Evolutionary conservation across 2,888 invertebrate genomes (phyloP).

Genomic region (Caradrina kadenii): DNA sequence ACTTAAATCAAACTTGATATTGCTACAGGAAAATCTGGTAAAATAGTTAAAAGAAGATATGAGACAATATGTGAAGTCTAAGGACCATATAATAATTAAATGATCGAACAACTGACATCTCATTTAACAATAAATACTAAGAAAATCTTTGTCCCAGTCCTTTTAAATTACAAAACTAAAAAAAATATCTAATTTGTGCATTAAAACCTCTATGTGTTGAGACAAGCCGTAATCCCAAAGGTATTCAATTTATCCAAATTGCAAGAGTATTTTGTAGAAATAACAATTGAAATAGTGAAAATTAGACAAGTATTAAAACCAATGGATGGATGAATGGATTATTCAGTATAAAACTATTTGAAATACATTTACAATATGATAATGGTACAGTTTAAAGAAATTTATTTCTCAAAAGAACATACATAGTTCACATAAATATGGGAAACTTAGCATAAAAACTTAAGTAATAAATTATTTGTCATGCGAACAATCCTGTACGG

Average conservation of each 20-base stretch:
- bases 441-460: too few relatives aligned
- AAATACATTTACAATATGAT: too few relatives aligned
- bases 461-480: too few relatives aligned
- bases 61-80: background rate
- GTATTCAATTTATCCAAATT: conserved; percentile 11
- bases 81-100: background rate
- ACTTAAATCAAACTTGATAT: background rate
- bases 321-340: too few relatives aligned
- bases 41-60: background rate
- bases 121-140: background rate
- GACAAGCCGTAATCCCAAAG: background rate
- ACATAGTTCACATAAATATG: too few relatives aligned
- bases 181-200: too few relatives aligned
- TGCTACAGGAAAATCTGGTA: background rate
- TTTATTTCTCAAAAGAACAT: too few relatives aligned
- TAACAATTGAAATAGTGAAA: conserved; percentile 5
- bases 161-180: too few relatives aligned
- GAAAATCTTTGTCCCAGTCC: background rate
- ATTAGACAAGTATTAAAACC: background rate
- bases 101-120: background rate
- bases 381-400: too few relatives aligned
- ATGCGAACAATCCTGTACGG: too few relatives aligned
- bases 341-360: too few relatives aligned
- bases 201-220: background rate
- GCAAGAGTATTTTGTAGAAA: background rate